These are phyloP conservation scores for Solenopsis invicta DNA, from an alignment of 1,140 invertebrate species.

Conservation along the genomic window DNA sequence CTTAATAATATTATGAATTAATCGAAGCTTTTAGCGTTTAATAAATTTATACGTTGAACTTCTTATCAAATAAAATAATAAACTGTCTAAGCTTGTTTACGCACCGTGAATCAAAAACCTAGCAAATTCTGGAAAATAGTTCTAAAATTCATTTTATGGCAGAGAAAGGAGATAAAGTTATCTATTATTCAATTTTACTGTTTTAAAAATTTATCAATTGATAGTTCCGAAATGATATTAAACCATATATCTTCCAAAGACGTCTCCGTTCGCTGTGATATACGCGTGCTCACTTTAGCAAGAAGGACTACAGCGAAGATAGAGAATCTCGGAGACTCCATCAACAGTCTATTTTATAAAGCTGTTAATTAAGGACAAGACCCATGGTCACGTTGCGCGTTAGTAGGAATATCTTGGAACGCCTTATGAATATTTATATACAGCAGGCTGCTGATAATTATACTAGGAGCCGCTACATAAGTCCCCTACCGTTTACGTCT, in stretches of 20 bases:
- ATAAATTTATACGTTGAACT: conserved; percentile 28
- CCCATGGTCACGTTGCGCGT: conserved; percentile 64
- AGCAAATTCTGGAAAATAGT: background rate
- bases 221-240: background rate
- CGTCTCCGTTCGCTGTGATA: background rate
- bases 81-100: background rate
- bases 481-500: conserved; percentile 56
- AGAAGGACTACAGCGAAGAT: conserved; percentile 24
- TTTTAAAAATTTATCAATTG: background rate
- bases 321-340: conserved; percentile 49
- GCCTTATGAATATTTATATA: conserved; percentile 73
- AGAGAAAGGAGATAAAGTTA: background rate
- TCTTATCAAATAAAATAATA: conserved; percentile 11
- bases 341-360: conserved; percentile 68
- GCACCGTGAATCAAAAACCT: background rate
- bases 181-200: background rate
- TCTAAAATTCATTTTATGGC: background rate
- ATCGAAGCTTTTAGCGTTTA: background rate
- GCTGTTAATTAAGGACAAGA: conserved; percentile 74
- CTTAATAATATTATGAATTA: conserved; percentile 40
- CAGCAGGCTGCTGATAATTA: conserved; percentile 64
- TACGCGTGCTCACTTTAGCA: background rate
- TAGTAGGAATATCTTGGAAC: conserved; percentile 72
- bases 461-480: conserved; percentile 44
- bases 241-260: background rate